These are phyloP conservation scores for Seriola quinqueradiata DNA, from an alignment of 2,113 vertebrate species.

Conservation along the genomic window DNA sequence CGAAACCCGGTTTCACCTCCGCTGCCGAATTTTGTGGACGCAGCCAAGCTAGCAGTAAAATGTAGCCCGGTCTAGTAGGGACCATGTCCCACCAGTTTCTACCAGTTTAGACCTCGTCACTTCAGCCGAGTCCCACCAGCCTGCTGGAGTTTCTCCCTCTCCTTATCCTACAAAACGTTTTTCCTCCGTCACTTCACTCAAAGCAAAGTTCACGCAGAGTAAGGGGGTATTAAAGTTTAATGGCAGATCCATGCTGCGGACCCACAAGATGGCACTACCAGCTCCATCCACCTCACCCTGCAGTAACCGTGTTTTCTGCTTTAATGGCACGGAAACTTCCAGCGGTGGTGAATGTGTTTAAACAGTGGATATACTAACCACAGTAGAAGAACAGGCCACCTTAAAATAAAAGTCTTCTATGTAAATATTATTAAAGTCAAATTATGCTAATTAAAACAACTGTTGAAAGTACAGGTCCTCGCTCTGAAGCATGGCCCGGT, in stretches of 20 bases:
- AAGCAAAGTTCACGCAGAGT: neutral
- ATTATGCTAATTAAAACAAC: no score
- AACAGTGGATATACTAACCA: no score
- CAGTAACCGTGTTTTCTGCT: no score
- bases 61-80: slow-evolving; percentile 45
- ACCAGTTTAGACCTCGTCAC: neutral
- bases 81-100: neutral
- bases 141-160: neutral
- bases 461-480: no score
- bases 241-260: slow-evolving; percentile 5
- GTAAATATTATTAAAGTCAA: no score
- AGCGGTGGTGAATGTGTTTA: no score
- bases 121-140: no score
- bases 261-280: slow-evolving; percentile 69
- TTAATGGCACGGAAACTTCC: no score
- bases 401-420: neutral
- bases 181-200: neutral
- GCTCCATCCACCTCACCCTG: neutral
- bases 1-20: neutral
- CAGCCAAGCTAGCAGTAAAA: slow-evolving; percentile 53
- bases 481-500: no score
- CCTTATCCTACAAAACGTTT: neutral
- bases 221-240: neutral
- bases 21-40: slow-evolving; percentile 22
- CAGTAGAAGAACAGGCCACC: no score